Evolutionary conservation across 2,888 invertebrate genomes (phyloP).

Genomic region (Drosophila mimetica): DNA sequence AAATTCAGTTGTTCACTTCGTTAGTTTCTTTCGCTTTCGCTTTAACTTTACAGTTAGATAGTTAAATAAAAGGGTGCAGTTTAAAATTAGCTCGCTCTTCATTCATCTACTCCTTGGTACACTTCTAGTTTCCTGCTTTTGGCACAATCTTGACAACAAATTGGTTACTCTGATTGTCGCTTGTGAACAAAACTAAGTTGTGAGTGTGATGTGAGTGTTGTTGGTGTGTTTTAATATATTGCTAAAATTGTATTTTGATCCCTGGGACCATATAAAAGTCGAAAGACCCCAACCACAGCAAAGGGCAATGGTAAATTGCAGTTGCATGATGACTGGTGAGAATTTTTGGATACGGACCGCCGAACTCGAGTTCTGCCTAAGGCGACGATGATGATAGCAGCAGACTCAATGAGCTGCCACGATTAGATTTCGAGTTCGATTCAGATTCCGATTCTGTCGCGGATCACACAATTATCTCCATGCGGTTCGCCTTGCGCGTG

Average conservation of each 20-base stretch:
- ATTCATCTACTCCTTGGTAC: constrained; percentile 56
- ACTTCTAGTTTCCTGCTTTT: constrained; percentile 39
- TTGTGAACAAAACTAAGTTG: constrained; percentile 66
- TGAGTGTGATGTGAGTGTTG: constrained; percentile 14
- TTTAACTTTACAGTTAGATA: constrained; percentile 14
- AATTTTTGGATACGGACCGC: constrained; percentile 31
- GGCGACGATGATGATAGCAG: constrained; percentile 15
- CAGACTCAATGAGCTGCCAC: constrained; percentile 25
- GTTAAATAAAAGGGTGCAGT: constrained; percentile 56
- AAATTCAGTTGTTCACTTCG: constrained; percentile 76
- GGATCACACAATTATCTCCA: constrained; percentile 89
- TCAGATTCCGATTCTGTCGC: constrained; percentile 41
- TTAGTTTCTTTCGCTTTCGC: constrained; percentile 48
- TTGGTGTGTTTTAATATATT: constrained; percentile 48
- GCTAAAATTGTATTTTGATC: constrained; percentile 74
- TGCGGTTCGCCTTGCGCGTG: constrained; percentile 88
- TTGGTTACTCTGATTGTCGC: constrained; percentile 70
- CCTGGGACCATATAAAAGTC: constrained; percentile 66
- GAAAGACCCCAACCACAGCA: constrained; percentile 35
- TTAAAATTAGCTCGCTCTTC: constrained; percentile 43
- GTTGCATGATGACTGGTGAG: constrained; percentile 42
- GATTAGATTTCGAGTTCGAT: constrained; percentile 10
- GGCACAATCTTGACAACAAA: constrained; percentile 69
- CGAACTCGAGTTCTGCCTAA: constrained; percentile 25
- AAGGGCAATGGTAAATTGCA: constrained; percentile 35